Conservation (phyloP, 2,113 vertebrate species). For the Pterocles burchelli region DNA sequence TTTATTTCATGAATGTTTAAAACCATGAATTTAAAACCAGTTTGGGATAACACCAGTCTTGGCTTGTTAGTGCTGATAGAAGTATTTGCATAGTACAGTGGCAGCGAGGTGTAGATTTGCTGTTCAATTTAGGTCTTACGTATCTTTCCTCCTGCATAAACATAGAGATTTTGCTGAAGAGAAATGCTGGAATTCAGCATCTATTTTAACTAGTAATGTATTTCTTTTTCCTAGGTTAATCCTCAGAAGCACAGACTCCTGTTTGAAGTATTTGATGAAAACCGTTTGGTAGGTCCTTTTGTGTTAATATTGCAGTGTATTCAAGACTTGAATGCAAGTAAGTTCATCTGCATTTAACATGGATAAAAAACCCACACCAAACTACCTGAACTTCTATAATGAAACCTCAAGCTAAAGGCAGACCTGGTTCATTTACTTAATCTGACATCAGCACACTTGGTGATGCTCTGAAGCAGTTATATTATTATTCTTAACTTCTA, state of each 20-base stretch:
- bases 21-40: background rate
- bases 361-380: background rate
- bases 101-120: background rate
- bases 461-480: background rate
- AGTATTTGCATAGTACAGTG: background rate
- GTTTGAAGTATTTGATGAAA: slow-evolving; percentile 98
- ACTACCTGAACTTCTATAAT: background rate
- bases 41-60: background rate
- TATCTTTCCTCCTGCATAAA: background rate
- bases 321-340: background rate
- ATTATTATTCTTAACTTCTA: background rate
- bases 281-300: slow-evolving; percentile 89
- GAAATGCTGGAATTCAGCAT: background rate
- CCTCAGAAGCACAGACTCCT: slow-evolving; percentile 90
- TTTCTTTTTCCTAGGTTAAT: slow-evolving; percentile 82
- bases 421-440: background rate
- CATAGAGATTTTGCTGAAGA: background rate
- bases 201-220: background rate
- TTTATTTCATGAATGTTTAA: background rate
- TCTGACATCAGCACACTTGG: background rate
- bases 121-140: background rate
- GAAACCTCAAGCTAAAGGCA: background rate
- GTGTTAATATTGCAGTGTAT: background rate
- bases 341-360: background rate
- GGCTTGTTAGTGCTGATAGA: background rate